Evolutionary conservation across 2,888 invertebrate genomes (phyloP), one percentile per base, ranked within the genome.

Genomic region (Synanthedon andrenaeformis): DNA sequence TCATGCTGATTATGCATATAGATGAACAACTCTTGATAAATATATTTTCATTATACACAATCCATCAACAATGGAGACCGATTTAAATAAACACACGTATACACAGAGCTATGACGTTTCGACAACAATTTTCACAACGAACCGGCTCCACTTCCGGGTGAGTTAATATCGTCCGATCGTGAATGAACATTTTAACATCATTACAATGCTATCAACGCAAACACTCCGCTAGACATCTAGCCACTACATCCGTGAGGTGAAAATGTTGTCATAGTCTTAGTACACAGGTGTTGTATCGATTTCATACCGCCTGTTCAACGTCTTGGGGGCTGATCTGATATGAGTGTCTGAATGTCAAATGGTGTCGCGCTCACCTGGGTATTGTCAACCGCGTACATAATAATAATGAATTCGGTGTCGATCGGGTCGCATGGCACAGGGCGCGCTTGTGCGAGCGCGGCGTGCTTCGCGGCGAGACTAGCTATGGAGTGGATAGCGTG

Each of bases 101-200:
- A 28, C 28, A 35, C 35, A 35, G 35, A 35, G 35, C 35, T 35
- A 35, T 35, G 35, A 35, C 35, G 35, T 78, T 81, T 82, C 81
- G 82, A 78, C 79, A 75, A 60, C 56, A 62, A 58, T 63, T 64
- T 63, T 63, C 73, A 63, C 73, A 56, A 52, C 55, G 52, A 83
- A 85, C 83, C 80, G 80, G 83, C 82, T 79, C 67, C 69, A 82
- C 84, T 86, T 86, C 86, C 86, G 86, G 85, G 86, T 79, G 79
- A 76, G 76, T 76, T 81, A 45, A 80, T 69, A 78, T 79, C 73
- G 76, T 69, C 67, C 63, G 73, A 71, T 72, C 69, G 75, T 80
- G 77, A 83, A 79, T 79, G 82, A 80, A 75, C 76, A 23, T 23
- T 23, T 5, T 23, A 17, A 23, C 23, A 80, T 78, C 75, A 73